A percentile compares a stretch with the other conserved stretches of the same genome.
These are phyloP conservation scores for Lasioglossum villosulum DNA, from an alignment of 2,888 invertebrate species.

Conservation along the genomic window DNA sequence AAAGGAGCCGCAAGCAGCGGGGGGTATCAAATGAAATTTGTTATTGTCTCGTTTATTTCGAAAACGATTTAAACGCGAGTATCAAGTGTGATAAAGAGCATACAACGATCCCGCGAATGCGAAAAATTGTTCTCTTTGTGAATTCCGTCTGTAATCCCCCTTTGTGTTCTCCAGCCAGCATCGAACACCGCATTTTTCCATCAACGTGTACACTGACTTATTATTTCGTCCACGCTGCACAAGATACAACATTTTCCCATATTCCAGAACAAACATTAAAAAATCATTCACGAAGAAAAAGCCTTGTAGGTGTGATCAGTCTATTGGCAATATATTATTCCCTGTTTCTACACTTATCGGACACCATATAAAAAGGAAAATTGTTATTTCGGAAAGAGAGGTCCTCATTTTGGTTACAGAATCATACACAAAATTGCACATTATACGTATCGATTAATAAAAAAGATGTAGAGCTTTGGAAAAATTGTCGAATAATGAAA, in stretches of 20 bases:
- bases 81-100: neutral
- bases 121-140: slow-evolving; percentile 7
- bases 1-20: neutral
- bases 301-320: neutral
- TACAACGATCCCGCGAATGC: neutral
- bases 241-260: neutral
- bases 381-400: no score
- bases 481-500: neutral
- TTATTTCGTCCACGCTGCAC: neutral
- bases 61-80: slow-evolving; percentile 24
- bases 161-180: neutral
- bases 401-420: no score
- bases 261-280: neutral
- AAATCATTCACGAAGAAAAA: neutral
- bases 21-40: slow-evolving; percentile 14
- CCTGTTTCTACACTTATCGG: no score
- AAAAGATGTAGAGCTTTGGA: neutral
- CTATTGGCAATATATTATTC: no score
- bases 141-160: neutral
- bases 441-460: neutral
- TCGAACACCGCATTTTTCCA: neutral
- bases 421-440: no score
- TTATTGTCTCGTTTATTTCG: slow-evolving; percentile 12
- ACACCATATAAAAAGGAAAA: no score
- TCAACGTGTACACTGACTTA: neutral